A percentile compares a stretch with the other conserved stretches of the same genome.
These are phyloP conservation scores for Sebastes fasciatus DNA, from an alignment of 2,113 vertebrate species.

Conservation along the genomic window DNA sequence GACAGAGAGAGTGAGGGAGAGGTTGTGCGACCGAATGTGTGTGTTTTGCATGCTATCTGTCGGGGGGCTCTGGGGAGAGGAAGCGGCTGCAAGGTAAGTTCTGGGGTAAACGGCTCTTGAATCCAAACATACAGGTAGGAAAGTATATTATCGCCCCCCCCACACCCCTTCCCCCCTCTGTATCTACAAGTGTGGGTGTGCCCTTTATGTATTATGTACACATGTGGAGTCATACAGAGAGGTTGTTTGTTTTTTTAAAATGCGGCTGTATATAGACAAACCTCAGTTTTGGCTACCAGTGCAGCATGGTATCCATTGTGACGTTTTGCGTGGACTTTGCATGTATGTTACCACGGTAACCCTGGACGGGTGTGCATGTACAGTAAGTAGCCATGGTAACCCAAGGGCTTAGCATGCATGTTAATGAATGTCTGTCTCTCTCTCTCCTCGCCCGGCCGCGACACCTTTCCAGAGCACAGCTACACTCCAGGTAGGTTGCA, in stretches of 20 bases:
- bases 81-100: constrained; percentile 84
- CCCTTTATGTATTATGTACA: constrained; percentile 38
- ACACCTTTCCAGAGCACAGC: constrained; percentile 95
- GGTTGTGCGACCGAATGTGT: constrained; percentile 31
- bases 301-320: constrained; percentile 76
- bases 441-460: constrained; percentile 96
- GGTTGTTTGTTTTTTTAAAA: constrained; percentile 29
- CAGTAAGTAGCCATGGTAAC: constrained; percentile 82
- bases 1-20: constrained; percentile 5
- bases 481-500: constrained; percentile 98
- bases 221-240: constrained; percentile 32
- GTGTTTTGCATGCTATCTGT: constrained; percentile 83
- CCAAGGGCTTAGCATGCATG: constrained; percentile 94
- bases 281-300: constrained; percentile 69
- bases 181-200: constrained; percentile 47
- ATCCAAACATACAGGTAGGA: constrained; percentile 85
- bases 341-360: constrained; percentile 77
- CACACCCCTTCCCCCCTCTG: constrained; percentile 38
- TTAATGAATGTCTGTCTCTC: constrained; percentile 99
- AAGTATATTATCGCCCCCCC: constrained; percentile 59
- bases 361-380: constrained; percentile 80
- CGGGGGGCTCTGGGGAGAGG: constrained; percentile 77
- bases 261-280: constrained; percentile 39
- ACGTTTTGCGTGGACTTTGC: constrained; percentile 72
- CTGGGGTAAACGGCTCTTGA: constrained; percentile 79